Conservation (phyloP, 2,888 invertebrate species). For the Flexamia atlantica region DNA sequence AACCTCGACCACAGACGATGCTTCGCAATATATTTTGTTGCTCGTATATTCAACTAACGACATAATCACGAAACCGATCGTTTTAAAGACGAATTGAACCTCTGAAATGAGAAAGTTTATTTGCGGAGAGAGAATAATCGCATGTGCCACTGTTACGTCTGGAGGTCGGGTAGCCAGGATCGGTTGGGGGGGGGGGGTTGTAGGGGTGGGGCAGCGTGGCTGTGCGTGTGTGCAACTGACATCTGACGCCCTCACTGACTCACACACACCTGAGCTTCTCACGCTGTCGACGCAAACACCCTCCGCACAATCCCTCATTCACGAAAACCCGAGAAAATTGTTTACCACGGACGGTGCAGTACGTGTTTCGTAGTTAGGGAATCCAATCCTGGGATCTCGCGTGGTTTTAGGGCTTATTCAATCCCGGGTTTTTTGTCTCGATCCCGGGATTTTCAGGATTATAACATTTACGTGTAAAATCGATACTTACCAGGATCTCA, state of each 20-base stretch:
- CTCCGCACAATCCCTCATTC: constrained; percentile 14
- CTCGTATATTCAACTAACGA: no score
- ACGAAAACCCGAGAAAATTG: constrained; percentile 27
- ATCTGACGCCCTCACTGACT: constrained; percentile 44
- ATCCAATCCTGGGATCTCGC: no score
- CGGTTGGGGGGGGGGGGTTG: neutral
- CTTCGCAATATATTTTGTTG: no score
- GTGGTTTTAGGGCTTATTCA: no score
- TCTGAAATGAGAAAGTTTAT: neutral
- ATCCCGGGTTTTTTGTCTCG: neutral
- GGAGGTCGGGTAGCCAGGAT: neutral
- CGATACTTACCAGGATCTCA: no score
- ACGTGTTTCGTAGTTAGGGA: neutral
- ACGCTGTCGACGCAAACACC: constrained; percentile 24
- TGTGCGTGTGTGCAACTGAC: constrained; percentile 44
- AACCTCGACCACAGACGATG: no score
- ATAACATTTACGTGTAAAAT: no score
- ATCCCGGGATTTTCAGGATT: neutral
- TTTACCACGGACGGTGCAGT: neutral
- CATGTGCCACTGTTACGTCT: neutral
- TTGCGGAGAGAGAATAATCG: neutral
- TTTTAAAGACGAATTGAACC: no score
- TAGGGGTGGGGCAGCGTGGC: neutral
- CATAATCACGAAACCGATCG: no score
- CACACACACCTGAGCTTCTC: constrained; percentile 44